These are phyloP conservation scores for Malacoctenus gilli DNA, from an alignment of 2,797 vertebrate species.

Conservation along the genomic window DNA sequence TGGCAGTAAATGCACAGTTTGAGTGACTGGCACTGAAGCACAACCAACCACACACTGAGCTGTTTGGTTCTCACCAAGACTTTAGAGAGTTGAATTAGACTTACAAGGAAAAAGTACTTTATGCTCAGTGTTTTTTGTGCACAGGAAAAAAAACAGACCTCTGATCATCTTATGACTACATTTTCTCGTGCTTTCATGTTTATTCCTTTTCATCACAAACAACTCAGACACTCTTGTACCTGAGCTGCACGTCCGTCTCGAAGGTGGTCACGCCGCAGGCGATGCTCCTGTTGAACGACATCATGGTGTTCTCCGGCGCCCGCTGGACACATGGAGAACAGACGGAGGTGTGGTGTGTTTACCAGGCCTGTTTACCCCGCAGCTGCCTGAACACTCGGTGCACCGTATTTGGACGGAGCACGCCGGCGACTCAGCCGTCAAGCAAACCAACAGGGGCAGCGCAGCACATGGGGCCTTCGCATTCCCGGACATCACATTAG, in stretches of 20 bases:
- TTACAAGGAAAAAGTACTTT: no score
- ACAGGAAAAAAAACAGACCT: no score
- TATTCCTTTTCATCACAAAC: no score
- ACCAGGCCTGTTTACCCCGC: conserved; percentile 20
- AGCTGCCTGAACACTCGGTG: conserved; percentile 31
- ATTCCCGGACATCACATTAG: conserved; percentile 41
- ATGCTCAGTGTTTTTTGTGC: no score
- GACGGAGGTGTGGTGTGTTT: conserved; percentile 42
- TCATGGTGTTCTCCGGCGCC: conserved; percentile 95
- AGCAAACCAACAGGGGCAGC: conserved; percentile 25
- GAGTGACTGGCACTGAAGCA: no score
- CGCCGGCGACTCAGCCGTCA: conserved; percentile 31
- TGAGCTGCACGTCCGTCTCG: conserved; percentile 94
- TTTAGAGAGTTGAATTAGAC: no score
- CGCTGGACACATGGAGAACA: conserved; percentile 78
- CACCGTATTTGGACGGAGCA: conserved; percentile 28
- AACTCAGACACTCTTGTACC: conserved; percentile 78
- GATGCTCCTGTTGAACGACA: conserved; percentile 88
- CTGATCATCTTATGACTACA: no score
- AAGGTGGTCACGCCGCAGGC: conserved; percentile 84
- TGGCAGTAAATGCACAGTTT: no score
- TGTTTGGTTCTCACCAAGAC: no score
- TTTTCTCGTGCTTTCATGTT: no score
- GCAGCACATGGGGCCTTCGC: conserved; percentile 34
- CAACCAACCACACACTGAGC: no score